Base-by-base conservation (phyloP, 2,888 invertebrate species). In the Aporophyla lueneburgensis region DNA sequence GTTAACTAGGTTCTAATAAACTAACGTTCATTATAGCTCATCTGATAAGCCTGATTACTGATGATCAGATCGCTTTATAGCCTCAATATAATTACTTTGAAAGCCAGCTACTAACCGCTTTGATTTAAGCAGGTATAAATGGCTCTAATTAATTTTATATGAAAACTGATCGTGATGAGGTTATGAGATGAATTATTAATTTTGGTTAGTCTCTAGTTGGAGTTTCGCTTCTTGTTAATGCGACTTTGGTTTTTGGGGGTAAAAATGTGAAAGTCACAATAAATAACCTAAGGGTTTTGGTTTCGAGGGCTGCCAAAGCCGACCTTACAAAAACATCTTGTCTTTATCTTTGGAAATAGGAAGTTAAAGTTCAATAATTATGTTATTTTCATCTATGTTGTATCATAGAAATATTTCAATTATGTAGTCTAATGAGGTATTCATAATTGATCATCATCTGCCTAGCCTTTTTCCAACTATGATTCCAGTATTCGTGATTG, bases 21-120 rank as follows among this genome's bases (percentile, higher is more conserved):
- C 43, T 63, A 59, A 67, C 68, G 85, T 70, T 87, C 79, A 74
- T 88, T 87, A 88, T 82, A 85, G 56, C 63, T 78, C 86, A 88
- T 90, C 86, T 88, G 92, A 93, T 93, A 93, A 93, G 85, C 61
- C 90, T 90, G 91, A 93, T 93, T 91, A 93, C 85, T 75, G 73
- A 77, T 92, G 89, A 93, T 91, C 90, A 89, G 80, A 88, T 86
- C 82, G 75, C 84, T 92, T 91, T 92, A 91, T 90, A 82, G 87
- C 90, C 81, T 85, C 88, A 88, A 90, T 93, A 92, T 94, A 93
- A 94, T 94, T 93, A 93, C 89, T 87, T 84, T 72, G 84, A 83
- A 88, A 88, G 89, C 87, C 89, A 88, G 78, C 88, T 81, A 70
- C 74, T 75, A 78, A 72, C 75, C 73, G 73, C 80, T 81, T 78